Conservation (phyloP, 1,140 invertebrate species). For the Brachionus asplanchnoidis region DNA sequence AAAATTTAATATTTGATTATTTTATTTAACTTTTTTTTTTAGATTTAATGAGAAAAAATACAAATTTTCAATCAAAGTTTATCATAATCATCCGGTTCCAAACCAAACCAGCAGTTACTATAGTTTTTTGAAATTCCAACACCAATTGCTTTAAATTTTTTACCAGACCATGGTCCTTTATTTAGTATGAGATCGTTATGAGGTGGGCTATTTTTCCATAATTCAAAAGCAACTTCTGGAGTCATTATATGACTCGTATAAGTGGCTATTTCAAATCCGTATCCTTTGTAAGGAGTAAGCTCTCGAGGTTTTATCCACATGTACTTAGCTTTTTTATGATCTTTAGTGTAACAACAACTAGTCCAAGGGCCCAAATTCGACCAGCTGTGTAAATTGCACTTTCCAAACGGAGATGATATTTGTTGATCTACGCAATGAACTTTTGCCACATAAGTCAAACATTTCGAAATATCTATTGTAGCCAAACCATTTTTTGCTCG, state of each 20-base stretch:
- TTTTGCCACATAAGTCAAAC: not conserved
- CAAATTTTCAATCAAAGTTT: too few species aligned
- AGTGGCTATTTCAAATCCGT: conserved; percentile 39
- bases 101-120: conserved; percentile 15
- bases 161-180: conserved; percentile 10
- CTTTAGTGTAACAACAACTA: conserved; percentile 22
- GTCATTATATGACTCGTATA: conserved; percentile 12
- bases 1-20: too few species aligned
- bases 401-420: conserved; percentile 1
- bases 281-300: conserved; percentile 2
- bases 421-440: conserved; percentile 13
- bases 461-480: conserved; percentile 4
- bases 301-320: conserved; percentile 32
- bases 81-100: not conserved
- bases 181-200: conserved; percentile 26
- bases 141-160: conserved; percentile 18
- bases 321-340: conserved; percentile 22
- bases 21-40: not conserved
- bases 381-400: conserved; percentile 18
- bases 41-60: too few species aligned
- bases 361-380: not conserved
- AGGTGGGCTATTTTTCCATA: conserved; percentile 18
- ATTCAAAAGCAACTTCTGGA: not conserved
- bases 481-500: not conserved
- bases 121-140: conserved; percentile 11